Percentiles rank a stretch among this genome's conserved stretches.
phyloP scores from a whole-genome alignment of 2,113 vertebrate species.

The Microcebus lehilahytsara region DNA sequence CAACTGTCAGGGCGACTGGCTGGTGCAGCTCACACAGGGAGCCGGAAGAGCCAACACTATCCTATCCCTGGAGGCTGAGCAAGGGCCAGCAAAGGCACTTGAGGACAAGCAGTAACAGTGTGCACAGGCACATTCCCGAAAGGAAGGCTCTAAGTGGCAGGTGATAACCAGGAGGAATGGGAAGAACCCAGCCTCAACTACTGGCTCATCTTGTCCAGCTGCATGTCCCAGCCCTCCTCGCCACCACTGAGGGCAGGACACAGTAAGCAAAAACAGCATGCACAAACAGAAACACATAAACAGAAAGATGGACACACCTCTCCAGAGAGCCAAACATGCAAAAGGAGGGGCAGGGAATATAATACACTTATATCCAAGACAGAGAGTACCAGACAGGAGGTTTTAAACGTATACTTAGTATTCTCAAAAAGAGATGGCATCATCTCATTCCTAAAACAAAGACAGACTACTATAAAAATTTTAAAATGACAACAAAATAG shows the following conservation, averaged over 20 bases:
- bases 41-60: accelerated
- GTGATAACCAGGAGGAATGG: not conserved
- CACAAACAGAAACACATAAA: not conserved
- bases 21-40: accelerated
- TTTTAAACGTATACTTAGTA: not conserved
- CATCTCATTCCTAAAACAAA: not conserved
- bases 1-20: accelerated
- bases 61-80: not conserved
- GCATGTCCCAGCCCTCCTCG: not conserved
- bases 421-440: not conserved
- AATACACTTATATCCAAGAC: not conserved
- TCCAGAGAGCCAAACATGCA: not conserved
- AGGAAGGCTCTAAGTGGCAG: not conserved
- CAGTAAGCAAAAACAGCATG: not conserved
- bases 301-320: not conserved
- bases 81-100: not conserved
- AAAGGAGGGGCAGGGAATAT: not conserved
- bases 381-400: not conserved
- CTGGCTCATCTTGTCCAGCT: not conserved
- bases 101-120: not conserved
- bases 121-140: accelerated
- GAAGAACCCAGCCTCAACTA: not conserved
- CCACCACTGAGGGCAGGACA: not conserved
- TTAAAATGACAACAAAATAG: not conserved
- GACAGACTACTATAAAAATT: not conserved